phyloP scores from a whole-genome alignment of 2,113 vertebrate genomes.

The Diadophis punctatus region DNA sequence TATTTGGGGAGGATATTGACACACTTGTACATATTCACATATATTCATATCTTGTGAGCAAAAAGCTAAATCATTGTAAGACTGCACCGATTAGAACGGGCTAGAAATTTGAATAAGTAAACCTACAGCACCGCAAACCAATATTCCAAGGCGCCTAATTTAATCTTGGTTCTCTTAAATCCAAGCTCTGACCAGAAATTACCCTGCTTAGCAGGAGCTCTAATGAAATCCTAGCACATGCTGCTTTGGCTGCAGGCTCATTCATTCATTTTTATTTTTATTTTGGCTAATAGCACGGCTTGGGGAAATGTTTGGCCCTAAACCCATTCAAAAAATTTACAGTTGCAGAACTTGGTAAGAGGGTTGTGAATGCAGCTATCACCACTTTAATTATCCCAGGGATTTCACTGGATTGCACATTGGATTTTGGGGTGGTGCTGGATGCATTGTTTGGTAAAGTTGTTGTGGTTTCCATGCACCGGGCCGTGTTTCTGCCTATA shows the following conservation, averaged over 20 bases:
- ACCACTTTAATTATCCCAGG: conserved; percentile 35
- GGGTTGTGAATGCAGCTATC: conserved; percentile 54
- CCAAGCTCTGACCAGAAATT: conserved; percentile 2
- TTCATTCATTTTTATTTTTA: not conserved
- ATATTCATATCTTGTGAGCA: not conserved
- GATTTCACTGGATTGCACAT: conserved; percentile 31
- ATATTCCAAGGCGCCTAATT: conserved; percentile 4
- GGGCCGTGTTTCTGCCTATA: not conserved
- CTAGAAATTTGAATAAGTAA: conserved; percentile 7
- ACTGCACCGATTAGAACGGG: not conserved
- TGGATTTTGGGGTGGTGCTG: conserved; percentile 24
- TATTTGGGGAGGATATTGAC: no score
- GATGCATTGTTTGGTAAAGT: conserved; percentile 33
- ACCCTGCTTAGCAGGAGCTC: accelerated
- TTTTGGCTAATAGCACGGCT: conserved; percentile 35
- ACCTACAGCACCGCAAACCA: not conserved
- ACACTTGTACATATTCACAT: no score
- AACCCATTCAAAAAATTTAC: conserved; percentile 25
- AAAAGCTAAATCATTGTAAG: not conserved
- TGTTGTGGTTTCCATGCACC: not conserved
- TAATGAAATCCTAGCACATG: conserved; percentile 1
- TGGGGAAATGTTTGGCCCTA: not conserved
- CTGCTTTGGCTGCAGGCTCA: not conserved
- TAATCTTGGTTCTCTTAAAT: not conserved
- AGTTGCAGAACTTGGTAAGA: conserved; percentile 50